Conservation (phyloP, 2,888 invertebrate genomes). For the Hypercompe scribonia region DNA sequence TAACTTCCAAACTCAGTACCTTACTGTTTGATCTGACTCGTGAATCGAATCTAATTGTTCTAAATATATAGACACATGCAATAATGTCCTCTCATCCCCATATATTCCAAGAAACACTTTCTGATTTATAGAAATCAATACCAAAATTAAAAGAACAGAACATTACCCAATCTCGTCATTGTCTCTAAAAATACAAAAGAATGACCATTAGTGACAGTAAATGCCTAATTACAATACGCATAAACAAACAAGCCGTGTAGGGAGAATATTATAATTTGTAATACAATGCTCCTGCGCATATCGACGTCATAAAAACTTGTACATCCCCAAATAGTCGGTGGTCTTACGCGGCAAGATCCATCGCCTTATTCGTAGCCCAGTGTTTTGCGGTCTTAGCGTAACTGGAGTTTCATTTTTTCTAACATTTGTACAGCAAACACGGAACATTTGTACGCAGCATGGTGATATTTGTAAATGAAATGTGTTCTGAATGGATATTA, state of each 20-base stretch:
- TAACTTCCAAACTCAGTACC: no score
- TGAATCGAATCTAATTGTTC: no score
- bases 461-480: conserved; percentile 6
- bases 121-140: no score
- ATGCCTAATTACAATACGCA: conserved; percentile 52
- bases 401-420: conserved; percentile 41
- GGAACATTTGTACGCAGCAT: conserved; percentile 1
- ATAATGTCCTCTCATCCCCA: no score
- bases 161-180: neutral
- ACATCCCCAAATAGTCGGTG: conserved; percentile 60
- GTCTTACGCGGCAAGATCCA: conserved; percentile 47
- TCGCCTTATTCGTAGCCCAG: conserved; percentile 42
- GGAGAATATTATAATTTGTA: conserved; percentile 81
- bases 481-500: conserved; percentile 5
- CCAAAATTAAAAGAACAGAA: neutral
- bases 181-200: neutral
- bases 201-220: conserved; percentile 44
- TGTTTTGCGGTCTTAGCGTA: conserved; percentile 23
- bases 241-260: conserved; percentile 58
- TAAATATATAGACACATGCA: no score
- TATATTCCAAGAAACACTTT: no score
- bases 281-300: conserved; percentile 67
- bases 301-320: conserved; percentile 67
- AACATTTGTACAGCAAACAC: conserved; percentile 38
- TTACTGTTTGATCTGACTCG: no score